Percentiles rank a stretch among this genome's conserved stretches.
These are phyloP conservation scores for Erannis defoliaria DNA, from an alignment of 2,888 invertebrate species.

Conservation along the genomic window DNA sequence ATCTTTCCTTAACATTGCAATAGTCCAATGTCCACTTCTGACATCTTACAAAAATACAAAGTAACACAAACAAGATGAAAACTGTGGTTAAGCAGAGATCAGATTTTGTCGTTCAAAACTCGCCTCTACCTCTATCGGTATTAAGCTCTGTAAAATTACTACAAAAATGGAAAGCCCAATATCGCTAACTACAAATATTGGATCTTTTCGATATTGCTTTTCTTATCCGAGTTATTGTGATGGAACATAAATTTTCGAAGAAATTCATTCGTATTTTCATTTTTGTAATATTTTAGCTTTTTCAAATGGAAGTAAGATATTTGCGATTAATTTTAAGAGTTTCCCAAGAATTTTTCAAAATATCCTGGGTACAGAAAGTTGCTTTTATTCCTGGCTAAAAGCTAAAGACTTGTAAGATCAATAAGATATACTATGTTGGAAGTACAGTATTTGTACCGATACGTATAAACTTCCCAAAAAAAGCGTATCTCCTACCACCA, in stretches of 20 bases:
- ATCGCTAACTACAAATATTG: slow-evolving; percentile 64
- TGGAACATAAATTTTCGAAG: slow-evolving; percentile 33
- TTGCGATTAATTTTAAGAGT: not conserved
- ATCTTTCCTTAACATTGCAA: not conserved
- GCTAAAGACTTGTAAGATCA: not conserved
- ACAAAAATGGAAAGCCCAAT: slow-evolving; percentile 47
- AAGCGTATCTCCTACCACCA: too few relatives aligned
- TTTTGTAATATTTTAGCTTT: slow-evolving; percentile 23
- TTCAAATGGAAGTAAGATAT: slow-evolving; percentile 16
- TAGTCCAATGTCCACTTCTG: slow-evolving; percentile 7
- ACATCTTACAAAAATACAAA: slow-evolving; percentile 19
- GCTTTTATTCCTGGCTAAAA: not conserved
- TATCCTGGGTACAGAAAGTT: not conserved
- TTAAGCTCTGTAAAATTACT: slow-evolving; percentile 13
- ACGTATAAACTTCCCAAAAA: too few relatives aligned
- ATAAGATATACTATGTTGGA: too few relatives aligned
- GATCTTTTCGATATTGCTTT: slow-evolving; percentile 62
- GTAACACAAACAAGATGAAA: slow-evolving; percentile 12
- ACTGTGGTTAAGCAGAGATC: slow-evolving; percentile 11
- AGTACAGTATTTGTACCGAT: too few relatives aligned
- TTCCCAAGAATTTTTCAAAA: slow-evolving; percentile 5
- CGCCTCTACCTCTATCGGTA: slow-evolving; percentile 8
- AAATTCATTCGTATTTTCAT: slow-evolving; percentile 26
- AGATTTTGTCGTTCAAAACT: slow-evolving; percentile 15
- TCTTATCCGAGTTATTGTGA: slow-evolving; percentile 40